Evolutionary conservation across 2,888 invertebrate genomes (phyloP).

Genomic region (Torymus aiolomorphi): DNA sequence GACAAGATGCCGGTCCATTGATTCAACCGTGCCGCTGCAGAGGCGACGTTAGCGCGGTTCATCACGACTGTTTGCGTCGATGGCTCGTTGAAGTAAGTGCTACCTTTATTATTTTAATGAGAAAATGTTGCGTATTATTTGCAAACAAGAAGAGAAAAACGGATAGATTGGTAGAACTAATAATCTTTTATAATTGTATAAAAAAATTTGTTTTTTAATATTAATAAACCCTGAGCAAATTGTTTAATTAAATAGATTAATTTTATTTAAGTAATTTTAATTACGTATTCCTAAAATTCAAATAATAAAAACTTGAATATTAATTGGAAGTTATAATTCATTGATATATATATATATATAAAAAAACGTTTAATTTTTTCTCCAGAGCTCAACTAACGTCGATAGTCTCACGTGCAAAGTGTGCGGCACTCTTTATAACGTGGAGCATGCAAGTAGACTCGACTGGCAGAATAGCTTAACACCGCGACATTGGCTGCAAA

Average conservation of each 20-base stretch:
- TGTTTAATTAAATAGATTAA: no score
- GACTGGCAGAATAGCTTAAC: constrained; percentile 92
- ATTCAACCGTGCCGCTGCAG: constrained; percentile 94
- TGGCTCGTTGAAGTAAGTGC: constrained; percentile 89
- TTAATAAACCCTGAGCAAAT: no score
- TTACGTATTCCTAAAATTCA: no score
- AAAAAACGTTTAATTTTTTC: background rate
- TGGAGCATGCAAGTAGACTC: constrained; percentile 85
- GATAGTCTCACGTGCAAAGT: constrained; percentile 88
- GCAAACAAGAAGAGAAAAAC: no score
- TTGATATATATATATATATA: no score
- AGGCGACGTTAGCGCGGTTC: constrained; percentile 94
- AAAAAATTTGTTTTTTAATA: no score
- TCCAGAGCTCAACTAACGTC: constrained; percentile 82
- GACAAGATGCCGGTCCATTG: constrained; percentile 84
- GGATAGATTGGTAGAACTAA: no score
- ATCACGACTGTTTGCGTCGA: constrained; percentile 91
- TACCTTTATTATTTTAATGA: background rate
- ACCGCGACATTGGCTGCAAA: constrained; percentile 89
- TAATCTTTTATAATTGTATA: no score
- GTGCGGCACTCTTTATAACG: constrained; percentile 89
- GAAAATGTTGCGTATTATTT: no score
- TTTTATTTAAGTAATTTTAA: no score
- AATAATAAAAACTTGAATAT: no score
- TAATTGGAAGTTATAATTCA: no score